Conservation (phyloP, 2,113 vertebrate species). For the rat (Rattus norvegicus) region GRCr8 NC_086026.1:113310501-113311000, state of each 20-base stretch:
- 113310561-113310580: background rate
- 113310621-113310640: too few species aligned
- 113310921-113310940: background rate
- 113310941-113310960: background rate
- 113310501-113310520: background rate
- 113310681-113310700: too few species aligned
- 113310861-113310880: background rate
- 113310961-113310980: slow-evolving; percentile 11
- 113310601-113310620: background rate
- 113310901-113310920: background rate
- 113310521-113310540: background rate
- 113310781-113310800: too few species aligned
- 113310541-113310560: background rate
- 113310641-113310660: too few species aligned
- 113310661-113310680: too few species aligned
- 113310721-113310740: too few species aligned
- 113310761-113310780: background rate
- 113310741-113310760: background rate
- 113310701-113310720: too few species aligned
- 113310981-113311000: slow-evolving; percentile 9
- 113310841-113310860: background rate
- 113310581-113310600: background rate
- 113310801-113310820: background rate
- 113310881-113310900: background rate
- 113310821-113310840: background rate